A percentile compares a stretch with the other conserved stretches of the same genome.
phyloP scores from a whole-genome alignment of 2,888 invertebrate species.

The Heteromyza rotundicornis region DNA sequence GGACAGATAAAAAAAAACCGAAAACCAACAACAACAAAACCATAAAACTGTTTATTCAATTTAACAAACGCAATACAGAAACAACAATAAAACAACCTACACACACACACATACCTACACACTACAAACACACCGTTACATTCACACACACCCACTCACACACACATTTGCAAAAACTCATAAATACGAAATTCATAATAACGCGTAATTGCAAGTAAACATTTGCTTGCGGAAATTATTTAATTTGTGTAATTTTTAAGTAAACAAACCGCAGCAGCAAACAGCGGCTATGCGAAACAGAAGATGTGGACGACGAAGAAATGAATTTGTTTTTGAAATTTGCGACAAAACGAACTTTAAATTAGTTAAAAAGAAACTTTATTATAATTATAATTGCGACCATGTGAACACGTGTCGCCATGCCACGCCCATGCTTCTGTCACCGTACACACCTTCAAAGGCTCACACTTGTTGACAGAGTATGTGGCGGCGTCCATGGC shows the following conservation, averaged over 20 bases:
- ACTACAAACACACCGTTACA: not conserved
- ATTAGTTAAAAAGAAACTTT: not conserved
- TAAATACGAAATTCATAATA: not conserved
- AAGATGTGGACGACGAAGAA: too few species aligned
- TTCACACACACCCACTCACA: not conserved
- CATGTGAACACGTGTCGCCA: slow-evolving; percentile 3
- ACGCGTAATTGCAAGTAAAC: slow-evolving; percentile 1
- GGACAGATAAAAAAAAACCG: slow-evolving; percentile 4
- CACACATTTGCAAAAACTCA: not conserved
- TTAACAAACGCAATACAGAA: not conserved
- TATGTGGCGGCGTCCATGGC: not conserved
- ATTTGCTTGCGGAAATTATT: not conserved
- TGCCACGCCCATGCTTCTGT: not conserved
- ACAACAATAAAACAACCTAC: not conserved
- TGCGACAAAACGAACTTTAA: not conserved
- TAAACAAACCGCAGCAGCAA: not conserved
- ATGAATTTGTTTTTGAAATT: not conserved
- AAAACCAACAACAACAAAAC: not conserved
- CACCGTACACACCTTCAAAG: not conserved
- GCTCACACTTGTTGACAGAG: too few species aligned
- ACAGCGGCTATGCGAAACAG: too few species aligned
- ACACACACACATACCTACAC: not conserved
- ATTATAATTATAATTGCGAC: slow-evolving; percentile 8
- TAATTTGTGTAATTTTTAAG: not conserved
- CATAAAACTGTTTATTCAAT: not conserved